A percentile compares a stretch with the other conserved stretches of the same genome.
These are phyloP conservation scores for Taenioides sp. DNA, from an alignment of 2,797 vertebrate species.

Conservation along the genomic window DNA sequence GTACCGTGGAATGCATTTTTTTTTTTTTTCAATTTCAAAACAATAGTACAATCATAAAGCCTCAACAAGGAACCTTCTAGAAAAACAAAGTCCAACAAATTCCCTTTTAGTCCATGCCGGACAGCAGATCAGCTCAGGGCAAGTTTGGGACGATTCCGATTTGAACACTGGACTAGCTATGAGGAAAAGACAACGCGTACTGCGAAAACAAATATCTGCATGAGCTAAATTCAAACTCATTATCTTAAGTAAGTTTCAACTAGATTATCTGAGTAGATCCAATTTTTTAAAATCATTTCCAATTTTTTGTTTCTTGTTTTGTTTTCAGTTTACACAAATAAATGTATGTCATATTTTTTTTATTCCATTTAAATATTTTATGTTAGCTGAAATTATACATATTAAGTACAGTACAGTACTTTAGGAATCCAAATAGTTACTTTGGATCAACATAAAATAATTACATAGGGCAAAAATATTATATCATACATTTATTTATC, in stretches of 20 bases:
- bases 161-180: conserved; percentile 39
- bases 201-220: neutral
- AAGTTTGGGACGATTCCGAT: conserved; percentile 12
- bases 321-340: neutral
- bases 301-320: neutral
- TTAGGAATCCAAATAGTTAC: neutral
- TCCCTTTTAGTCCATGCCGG: conserved; percentile 25
- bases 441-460: conserved; percentile 1
- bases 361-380: neutral
- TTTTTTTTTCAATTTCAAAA: conserved; percentile 12
- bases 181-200: neutral
- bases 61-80: conserved; percentile 20
- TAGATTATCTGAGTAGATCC: neutral
- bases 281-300: too few relatives aligned
- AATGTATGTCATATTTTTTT: neutral
- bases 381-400: neutral
- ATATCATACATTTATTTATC: neutral
- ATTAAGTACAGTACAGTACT: neutral
- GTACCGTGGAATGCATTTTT: conserved; percentile 40
- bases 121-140: conserved; percentile 26
- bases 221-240: neutral
- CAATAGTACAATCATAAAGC: conserved; percentile 57
- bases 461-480: neutral
- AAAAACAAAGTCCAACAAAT: conserved; percentile 25
- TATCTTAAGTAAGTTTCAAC: neutral